Conservation (phyloP, 2,888 invertebrate genomes). For the Xylocampa areola region DNA sequence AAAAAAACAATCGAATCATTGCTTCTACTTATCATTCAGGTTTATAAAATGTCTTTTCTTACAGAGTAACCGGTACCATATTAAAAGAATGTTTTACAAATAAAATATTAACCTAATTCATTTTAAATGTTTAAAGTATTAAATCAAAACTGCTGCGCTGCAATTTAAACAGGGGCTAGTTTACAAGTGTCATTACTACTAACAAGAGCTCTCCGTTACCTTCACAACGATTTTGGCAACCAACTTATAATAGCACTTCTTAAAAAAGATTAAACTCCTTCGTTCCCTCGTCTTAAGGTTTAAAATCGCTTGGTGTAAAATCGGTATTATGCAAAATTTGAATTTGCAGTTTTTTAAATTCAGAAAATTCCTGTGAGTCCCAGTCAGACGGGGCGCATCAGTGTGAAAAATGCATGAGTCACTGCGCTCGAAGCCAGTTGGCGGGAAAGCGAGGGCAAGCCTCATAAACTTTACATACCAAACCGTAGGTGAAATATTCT, state of each 20-base stretch:
- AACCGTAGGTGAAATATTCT: slow-evolving; percentile 46
- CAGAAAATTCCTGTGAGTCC: slow-evolving; percentile 64
- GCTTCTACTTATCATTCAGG: too few relatives aligned
- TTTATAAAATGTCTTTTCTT: too few relatives aligned
- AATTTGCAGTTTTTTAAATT: slow-evolving; percentile 61
- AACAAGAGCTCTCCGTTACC: slow-evolving; percentile 54
- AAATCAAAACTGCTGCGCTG: slow-evolving; percentile 17
- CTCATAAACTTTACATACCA: slow-evolving; percentile 61
- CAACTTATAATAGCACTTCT: slow-evolving; percentile 11
- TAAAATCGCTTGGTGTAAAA: slow-evolving; percentile 14
- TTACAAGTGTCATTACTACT: slow-evolving; percentile 53
- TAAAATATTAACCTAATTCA: slow-evolving; percentile 5
- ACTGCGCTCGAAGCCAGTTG: slow-evolving; percentile 66
- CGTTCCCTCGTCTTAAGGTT: slow-evolving; percentile 17
- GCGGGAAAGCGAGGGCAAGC: slow-evolving; percentile 57
- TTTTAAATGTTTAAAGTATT: slow-evolving; percentile 29
- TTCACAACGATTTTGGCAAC: slow-evolving; percentile 52
- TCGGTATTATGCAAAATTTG: slow-evolving; percentile 19
- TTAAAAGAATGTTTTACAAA: too few relatives aligned
- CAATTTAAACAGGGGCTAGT: slow-evolving; percentile 53
- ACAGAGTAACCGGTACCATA: too few relatives aligned
- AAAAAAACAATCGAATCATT: too few relatives aligned
- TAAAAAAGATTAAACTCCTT: background rate
- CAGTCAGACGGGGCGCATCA: slow-evolving; percentile 65
- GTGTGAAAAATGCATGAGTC: slow-evolving; percentile 82